Base-by-base conservation (phyloP, 1,140 invertebrate species). In the Cydia fagiglandana region DNA sequence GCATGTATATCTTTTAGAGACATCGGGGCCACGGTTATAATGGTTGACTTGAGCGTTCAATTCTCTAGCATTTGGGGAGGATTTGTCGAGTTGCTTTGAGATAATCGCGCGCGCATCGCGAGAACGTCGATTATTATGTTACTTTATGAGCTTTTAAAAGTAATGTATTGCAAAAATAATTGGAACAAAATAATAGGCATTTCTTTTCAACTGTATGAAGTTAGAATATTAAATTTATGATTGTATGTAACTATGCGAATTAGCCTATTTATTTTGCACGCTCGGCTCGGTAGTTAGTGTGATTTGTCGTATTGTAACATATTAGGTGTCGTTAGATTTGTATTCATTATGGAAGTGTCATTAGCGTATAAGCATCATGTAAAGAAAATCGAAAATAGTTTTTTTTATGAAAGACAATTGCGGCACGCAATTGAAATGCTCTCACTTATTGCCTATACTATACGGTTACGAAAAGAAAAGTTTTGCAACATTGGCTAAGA, bases 21-120 rank as follows among this genome's bases (percentile, higher is more conserved):
- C 17, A n/a, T n/a, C 13, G 10, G 5, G 50, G 50, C 10, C 50
- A n/a, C n/a, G 3, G 50, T n/a, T 53, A 53, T 15, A 53, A 5
- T n/a, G n/a, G 13, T 53, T 53, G 4, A 15, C n/a, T n/a, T 53
- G 3, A 53, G 50, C 50, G 50, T n/a, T 53, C 3, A 15, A 53
- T 12, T 53, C 4, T 53, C 15, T 53, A 5, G 50, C 15, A 53
- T n/a, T 53, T 53, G 5, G 15, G 4, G 50, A 13, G 45, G 12
- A 5, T 17, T 53, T 53, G 50, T 53, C n/a, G n/a, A 12, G 13
- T 12, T 53, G 15, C 9, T 12, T 50, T 2, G 45, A 73, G 45
- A 73, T 47, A 73, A 73, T 73, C 70, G 41, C 70, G 4, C 3
- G 70, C n/a, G 70, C 47, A 73, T 73, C 70, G 41, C 47, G 70